Base-by-base conservation (phyloP, 2,797 vertebrate genomes). In the Anguilla pacifica region DNA sequence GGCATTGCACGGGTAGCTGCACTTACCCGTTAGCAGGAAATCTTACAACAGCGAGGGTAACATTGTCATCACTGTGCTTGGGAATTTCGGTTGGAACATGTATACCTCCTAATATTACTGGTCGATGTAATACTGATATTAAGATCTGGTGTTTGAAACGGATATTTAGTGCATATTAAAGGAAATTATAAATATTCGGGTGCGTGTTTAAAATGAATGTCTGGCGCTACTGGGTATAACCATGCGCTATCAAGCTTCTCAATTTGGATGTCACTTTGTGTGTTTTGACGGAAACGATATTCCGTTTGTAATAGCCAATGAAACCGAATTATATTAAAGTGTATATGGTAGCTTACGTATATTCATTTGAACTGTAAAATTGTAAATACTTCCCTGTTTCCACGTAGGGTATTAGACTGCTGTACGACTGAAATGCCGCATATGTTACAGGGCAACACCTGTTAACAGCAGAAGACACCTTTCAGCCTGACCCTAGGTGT, bases 391-490 rank as follows among this genome's bases (percentile, higher is more conserved):
- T 77, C 74, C 74, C 19, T 77, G 74, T 43, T 77, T 77, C 17
- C 13, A 17, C 17, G 35, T 77, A 43, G 28, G 5, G 31, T 74
- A 31, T 74, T 74, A 2, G 3, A 35, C 31, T 46, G 43, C 43
- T 46, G 28, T 1, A 17, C 11, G 31, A 3, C 13, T 39, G 35
- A 43, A 43, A 77, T 22, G 22, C 35, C 39, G 31, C 35, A 43
- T 22, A 77, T 77, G 74, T 77, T 77, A 15, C 39, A 22, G 35
- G 39, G 39, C 53, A 28, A 57, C 86, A 87, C 86, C 86, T 87
- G 86, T 87, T 87, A 81, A 64, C 11, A 25, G 55, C 70, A 3
- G 15, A n/a, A 43, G 35, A 43, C 31, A 77, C 35, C 74, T 43
- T 46, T 31, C 77, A 51, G 22, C 39, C 35, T 87, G 39, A n/a